A percentile compares a stretch with the other conserved stretches of the same genome.
Conservation (phyloP, 2,113 vertebrate genomes). For the Myotis brandtii region DNA sequence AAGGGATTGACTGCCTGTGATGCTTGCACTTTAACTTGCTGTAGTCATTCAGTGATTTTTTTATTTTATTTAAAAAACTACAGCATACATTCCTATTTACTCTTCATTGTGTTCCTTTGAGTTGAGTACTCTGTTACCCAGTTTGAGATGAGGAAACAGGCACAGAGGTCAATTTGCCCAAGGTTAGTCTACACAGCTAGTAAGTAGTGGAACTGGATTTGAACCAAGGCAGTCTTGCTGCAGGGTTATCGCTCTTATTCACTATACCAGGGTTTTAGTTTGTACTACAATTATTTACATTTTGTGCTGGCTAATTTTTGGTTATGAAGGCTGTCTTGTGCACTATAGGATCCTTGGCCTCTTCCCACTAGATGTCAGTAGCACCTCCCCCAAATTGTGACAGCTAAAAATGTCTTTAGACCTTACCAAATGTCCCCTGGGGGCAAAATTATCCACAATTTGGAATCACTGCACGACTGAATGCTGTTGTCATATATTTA, state of each 20-base stretch:
- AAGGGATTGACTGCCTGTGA: not conserved
- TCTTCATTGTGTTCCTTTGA: not conserved
- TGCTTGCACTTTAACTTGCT: not conserved
- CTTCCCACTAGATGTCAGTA: not conserved
- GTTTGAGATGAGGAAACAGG: constrained; percentile 58
- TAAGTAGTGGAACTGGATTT: constrained; percentile 35
- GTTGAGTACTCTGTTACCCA: constrained; percentile 1
- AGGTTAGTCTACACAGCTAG: not conserved
- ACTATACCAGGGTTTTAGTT: not conserved
- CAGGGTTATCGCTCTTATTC: not conserved
- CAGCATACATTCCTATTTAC: not conserved
- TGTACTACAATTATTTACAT: not conserved
- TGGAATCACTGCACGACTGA: not conserved
- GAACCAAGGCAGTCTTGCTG: not conserved
- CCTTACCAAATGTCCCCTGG: not conserved
- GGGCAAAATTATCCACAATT: not conserved
- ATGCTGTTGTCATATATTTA: not conserved
- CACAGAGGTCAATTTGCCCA: constrained; percentile 22
- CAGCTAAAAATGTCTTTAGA: not conserved
- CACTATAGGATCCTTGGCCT: not conserved
- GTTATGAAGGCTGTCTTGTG: not conserved
- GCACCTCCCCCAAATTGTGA: not conserved
- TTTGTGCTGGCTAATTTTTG: constrained; percentile 23
- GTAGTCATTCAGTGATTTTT: constrained; percentile 6
- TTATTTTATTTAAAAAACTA: not conserved